Evolutionary conservation across 2,797 vertebrate species (phyloP).

Genomic region (Crenuchus spilurus): DNA sequence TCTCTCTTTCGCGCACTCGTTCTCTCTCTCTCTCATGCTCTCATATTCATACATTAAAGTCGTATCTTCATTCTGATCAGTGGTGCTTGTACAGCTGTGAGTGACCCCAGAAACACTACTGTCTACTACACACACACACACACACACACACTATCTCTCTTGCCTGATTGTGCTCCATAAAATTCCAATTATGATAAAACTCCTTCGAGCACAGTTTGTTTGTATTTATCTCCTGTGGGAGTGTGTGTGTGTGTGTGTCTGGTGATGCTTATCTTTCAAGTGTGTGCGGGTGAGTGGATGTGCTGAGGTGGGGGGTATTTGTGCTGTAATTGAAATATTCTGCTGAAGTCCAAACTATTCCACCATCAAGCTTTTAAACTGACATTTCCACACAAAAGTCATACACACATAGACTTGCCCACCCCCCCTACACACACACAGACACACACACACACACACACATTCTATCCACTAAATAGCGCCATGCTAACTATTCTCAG

Average conservation of each 20-base stretch:
- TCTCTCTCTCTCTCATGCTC: background rate
- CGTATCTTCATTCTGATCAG: background rate
- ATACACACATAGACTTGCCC: too few relatives aligned
- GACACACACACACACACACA: too few relatives aligned
- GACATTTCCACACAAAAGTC: too few relatives aligned
- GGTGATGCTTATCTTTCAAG: conserved; percentile 38
- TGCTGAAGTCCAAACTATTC: background rate
- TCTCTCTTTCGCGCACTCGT: background rate
- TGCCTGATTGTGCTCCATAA: conserved; percentile 14
- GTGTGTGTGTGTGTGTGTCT: conserved; percentile 15
- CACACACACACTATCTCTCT: background rate
- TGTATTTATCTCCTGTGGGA: conserved; percentile 33
- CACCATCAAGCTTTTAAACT: too few relatives aligned
- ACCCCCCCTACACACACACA: too few relatives aligned
- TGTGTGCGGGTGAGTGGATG: conserved; percentile 8
- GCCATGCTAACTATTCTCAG: too few relatives aligned
- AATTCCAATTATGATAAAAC: conserved; percentile 53
- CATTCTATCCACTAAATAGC: too few relatives aligned
- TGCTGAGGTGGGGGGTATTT: conserved; percentile 1
- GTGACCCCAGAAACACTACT: background rate
- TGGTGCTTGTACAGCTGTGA: background rate
- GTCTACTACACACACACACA: too few relatives aligned
- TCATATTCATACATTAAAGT: background rate
- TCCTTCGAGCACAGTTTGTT: conserved; percentile 27
- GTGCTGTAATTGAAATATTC: conserved; percentile 20